A percentile compares a stretch with the other conserved stretches of the same genome.
These are phyloP conservation scores for Cassiopea andromeda DNA, from an alignment of 30 jellyfish, hydroid and myxozoan species.

Conservation along the genomic window DNA sequence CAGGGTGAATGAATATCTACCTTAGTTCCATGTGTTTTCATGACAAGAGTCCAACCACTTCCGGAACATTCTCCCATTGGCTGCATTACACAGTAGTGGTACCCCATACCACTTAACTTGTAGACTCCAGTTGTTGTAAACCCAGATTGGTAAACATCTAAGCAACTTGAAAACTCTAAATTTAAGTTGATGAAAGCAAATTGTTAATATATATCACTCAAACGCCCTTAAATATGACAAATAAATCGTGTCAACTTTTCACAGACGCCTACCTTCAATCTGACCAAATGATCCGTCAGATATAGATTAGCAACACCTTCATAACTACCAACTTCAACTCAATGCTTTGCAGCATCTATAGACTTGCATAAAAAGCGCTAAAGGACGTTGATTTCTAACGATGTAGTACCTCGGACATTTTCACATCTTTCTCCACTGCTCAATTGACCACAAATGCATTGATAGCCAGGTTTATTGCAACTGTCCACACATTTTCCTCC, in stretches of 20 bases:
- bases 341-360: too few relatives aligned
- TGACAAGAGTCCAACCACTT: constrained; percentile 14
- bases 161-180: constrained; percentile 47
- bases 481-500: constrained; percentile 21
- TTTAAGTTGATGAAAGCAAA: neutral
- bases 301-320: too few relatives aligned
- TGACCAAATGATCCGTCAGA: too few relatives aligned
- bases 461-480: neutral
- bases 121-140: constrained; percentile 34
- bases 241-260: too few relatives aligned
- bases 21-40: neutral
- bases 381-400: too few relatives aligned
- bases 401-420: constrained; percentile 16
- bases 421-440: constrained; percentile 32
- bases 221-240: neutral
- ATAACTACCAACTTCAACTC: neutral
- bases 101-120: constrained; percentile 42
- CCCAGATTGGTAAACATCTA: constrained; percentile 32
- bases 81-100: constrained; percentile 38
- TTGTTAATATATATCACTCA: neutral
- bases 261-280: too few relatives aligned
- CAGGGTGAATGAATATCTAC: neutral
- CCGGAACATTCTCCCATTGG: constrained; percentile 39
- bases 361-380: too few relatives aligned
- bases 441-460: constrained; percentile 28